Evolutionary conservation across 2,888 invertebrate genomes (phyloP).

Genomic region (Sinodicranocentrus sp.): DNA sequence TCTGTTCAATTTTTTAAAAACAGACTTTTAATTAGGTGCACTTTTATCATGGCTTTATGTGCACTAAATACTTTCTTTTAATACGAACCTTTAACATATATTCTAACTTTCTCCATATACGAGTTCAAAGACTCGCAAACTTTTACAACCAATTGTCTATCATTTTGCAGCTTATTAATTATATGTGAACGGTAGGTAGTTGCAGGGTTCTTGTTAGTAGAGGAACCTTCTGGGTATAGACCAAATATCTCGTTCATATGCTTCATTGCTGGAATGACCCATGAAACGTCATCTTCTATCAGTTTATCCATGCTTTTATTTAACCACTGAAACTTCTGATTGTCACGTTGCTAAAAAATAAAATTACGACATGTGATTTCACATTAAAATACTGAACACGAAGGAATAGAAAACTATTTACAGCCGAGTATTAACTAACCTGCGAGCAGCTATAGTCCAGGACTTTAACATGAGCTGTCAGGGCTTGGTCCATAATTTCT

Average conservation of each 20-base stretch:
- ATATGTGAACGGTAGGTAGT: conserved; percentile 72
- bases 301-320: conserved; percentile 98
- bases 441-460: conserved; percentile 98
- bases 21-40: no score
- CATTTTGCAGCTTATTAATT: conserved; percentile 73
- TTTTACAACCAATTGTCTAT: conserved; percentile 74
- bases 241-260: conserved; percentile 97
- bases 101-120: conserved; percentile 93
- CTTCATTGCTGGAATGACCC: conserved; percentile 96
- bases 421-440: conserved; percentile 78
- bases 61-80: no score
- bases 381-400: no score
- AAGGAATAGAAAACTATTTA: no score
- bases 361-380: no score
- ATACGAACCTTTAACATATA: conserved; percentile 80
- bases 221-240: conserved; percentile 90
- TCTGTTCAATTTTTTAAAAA: no score
- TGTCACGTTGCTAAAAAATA: conserved; percentile 87
- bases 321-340: conserved; percentile 96
- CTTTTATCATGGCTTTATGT: no score
- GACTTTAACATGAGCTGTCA: conserved; percentile 97
- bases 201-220: conserved; percentile 79
- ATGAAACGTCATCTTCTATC: conserved; percentile 86
- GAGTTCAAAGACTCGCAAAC: conserved; percentile 74
- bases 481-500: conserved; percentile 97